Conservation (phyloP, 2,888 invertebrate species). For the Pterobdella sp. region DNA sequence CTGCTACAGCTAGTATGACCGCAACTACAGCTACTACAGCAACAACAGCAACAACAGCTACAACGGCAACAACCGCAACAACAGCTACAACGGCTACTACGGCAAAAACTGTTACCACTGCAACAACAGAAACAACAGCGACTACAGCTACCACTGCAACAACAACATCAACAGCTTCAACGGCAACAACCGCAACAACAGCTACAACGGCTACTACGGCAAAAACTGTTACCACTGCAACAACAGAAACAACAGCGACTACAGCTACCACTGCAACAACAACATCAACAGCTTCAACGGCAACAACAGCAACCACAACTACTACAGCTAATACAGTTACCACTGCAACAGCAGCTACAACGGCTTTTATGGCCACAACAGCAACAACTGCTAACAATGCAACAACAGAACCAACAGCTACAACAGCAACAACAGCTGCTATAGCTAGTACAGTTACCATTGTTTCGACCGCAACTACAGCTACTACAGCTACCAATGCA, state of each 20-base stretch:
- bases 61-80: neutral
- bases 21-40: neutral
- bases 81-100: neutral
- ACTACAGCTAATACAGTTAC: neutral
- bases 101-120: neutral
- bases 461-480: neutral
- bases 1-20: too few species aligned
- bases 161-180: neutral
- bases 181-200: neutral
- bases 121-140: neutral
- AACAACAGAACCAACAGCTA: neutral
- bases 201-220: neutral
- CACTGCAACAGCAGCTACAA: neutral
- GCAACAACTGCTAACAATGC: neutral
- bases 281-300: neutral
- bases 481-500: neutral
- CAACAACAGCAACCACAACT: neutral
- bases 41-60: conserved; percentile 9
- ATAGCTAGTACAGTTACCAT: neutral
- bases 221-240: neutral
- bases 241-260: neutral
- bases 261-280: neutral
- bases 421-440: neutral
- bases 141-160: neutral
- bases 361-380: neutral